phyloP scores from a whole-genome alignment of 2,888 invertebrate genomes.

The Tachina grossa region DNA sequence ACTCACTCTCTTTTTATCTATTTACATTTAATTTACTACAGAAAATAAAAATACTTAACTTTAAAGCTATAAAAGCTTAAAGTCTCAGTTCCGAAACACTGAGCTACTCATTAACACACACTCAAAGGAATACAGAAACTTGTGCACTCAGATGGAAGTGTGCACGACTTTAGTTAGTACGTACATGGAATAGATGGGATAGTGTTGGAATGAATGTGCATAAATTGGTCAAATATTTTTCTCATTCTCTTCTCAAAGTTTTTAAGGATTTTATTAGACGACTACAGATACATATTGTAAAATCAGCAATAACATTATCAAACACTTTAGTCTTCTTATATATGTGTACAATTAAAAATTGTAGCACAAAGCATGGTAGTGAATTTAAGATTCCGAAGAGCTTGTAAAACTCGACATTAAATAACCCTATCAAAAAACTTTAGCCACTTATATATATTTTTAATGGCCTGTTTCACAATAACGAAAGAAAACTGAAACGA shows the following conservation, averaged over 20 bases:
- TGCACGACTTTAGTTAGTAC: background rate
- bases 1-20: too few relatives aligned
- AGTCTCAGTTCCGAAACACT: too few relatives aligned
- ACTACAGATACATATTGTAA: constrained; percentile 39
- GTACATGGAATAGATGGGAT: background rate
- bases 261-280: constrained; percentile 38
- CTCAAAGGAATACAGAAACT: too few relatives aligned
- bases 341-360: constrained; percentile 56
- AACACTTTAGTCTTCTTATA: constrained; percentile 48
- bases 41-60: too few relatives aligned
- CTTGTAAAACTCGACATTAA: background rate
- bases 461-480: too few relatives aligned
- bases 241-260: constrained; percentile 10
- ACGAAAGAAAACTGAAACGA: too few relatives aligned
- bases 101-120: too few relatives aligned
- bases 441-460: background rate
- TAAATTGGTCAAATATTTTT: constrained; percentile 55
- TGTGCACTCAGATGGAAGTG: too few relatives aligned
- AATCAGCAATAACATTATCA: constrained; percentile 46
- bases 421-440: background rate
- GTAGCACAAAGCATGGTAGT: constrained; percentile 5
- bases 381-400: background rate
- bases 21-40: too few relatives aligned
- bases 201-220: constrained; percentile 40
- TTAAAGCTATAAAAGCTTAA: too few relatives aligned